Evolutionary conservation across 1,140 invertebrate species (phyloP).

Genomic region (Samia ricini): DNA sequence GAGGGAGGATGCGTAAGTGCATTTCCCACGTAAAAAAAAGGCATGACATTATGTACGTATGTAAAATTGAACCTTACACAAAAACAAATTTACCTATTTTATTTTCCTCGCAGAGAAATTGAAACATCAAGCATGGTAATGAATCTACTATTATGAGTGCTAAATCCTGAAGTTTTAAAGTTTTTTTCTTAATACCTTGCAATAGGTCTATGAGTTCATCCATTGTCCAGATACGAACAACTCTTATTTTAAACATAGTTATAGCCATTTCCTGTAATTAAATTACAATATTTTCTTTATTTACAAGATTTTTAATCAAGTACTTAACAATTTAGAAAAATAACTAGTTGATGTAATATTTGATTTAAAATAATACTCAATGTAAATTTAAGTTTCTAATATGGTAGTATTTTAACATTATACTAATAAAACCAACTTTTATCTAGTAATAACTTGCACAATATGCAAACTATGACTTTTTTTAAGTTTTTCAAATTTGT

Average conservation of each 20-base stretch:
- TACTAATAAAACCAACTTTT: neutral
- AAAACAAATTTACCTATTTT: constrained; percentile 56
- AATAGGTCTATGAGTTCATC: constrained; percentile 75
- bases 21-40: neutral
- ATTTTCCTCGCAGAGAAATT: constrained; percentile 67
- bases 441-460: neutral
- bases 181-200: constrained; percentile 61
- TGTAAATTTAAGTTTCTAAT: neutral
- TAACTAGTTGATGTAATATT: neutral
- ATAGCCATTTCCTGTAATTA: constrained; percentile 65
- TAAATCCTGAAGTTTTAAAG: constrained; percentile 51
- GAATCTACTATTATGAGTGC: constrained; percentile 82
- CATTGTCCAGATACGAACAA: constrained; percentile 63
- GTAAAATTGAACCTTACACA: neutral
- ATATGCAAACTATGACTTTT: neutral
- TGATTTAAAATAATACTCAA: neutral
- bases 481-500: neutral
- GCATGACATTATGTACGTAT: neutral
- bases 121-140: constrained; percentile 77
- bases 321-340: neutral
- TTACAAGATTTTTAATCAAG: neutral
- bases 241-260: constrained; percentile 68
- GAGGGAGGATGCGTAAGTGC: no score
- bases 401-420: neutral
- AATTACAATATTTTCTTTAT: no score